Evolutionary conservation across 1,140 invertebrate genomes (phyloP).

Genomic region (Chironomus tepperi): DNA sequence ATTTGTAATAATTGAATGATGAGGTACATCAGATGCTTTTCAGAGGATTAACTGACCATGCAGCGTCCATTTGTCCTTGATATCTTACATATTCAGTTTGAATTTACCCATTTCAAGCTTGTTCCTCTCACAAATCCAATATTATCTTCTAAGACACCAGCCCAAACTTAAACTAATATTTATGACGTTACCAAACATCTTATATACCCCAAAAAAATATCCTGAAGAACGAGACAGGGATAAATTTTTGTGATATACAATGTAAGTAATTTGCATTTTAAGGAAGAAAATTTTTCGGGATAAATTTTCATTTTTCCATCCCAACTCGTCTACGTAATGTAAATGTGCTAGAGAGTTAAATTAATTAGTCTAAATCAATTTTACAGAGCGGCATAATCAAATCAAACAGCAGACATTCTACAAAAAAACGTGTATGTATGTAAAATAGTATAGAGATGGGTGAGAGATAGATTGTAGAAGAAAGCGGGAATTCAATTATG

Average conservation of each 20-base stretch:
- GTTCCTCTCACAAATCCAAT: no score
- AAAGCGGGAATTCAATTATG: conserved; percentile 12
- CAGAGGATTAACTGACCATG: no score
- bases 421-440: background rate
- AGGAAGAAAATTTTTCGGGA: background rate
- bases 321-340: background rate
- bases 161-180: no score
- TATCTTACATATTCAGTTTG: no score
- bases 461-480: background rate
- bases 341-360: background rate
- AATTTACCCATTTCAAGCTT: no score
- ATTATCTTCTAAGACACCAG: no score
- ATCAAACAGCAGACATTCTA: conserved; percentile 2
- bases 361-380: conserved; percentile 15
- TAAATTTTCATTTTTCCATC: background rate
- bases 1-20: no score
- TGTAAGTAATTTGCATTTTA: conserved; percentile 9
- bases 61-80: no score
- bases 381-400: conserved; percentile 1
- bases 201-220: no score
- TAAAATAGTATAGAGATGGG: background rate
- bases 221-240: background rate
- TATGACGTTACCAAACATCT: no score
- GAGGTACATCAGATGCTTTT: no score
- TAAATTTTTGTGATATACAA: background rate